These are phyloP conservation scores for Machaerirhynchus nigripectus DNA, from an alignment of 2,113 vertebrate species.

Conservation along the genomic window DNA sequence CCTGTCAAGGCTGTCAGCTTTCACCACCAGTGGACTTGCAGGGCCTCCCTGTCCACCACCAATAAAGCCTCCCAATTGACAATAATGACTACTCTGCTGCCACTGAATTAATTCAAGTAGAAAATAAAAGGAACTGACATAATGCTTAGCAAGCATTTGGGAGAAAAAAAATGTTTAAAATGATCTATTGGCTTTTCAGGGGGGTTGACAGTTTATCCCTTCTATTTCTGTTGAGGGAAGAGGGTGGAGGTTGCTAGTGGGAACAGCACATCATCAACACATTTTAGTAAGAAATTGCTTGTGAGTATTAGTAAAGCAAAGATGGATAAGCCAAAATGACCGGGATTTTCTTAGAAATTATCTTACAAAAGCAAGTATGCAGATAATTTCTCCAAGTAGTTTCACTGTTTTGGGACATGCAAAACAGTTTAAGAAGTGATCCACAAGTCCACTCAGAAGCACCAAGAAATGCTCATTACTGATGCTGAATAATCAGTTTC, in stretches of 20 bases:
- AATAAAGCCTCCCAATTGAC: background rate
- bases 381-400: background rate
- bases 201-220: conserved; percentile 4
- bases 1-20: background rate
- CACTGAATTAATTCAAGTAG: background rate
- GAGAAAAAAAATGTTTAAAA: conserved; percentile 5
- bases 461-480: background rate
- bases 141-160: background rate
- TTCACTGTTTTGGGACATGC: background rate
- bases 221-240: background rate
- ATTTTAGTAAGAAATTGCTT: background rate
- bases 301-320: background rate
- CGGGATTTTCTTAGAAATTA: background rate
- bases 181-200: background rate
- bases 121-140: conserved; percentile 21
- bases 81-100: conserved; percentile 10
- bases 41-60: background rate
- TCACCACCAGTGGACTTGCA: background rate
- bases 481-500: background rate
- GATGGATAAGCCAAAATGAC: background rate
- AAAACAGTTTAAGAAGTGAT: background rate
- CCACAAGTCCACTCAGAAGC: background rate
- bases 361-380: background rate
- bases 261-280: background rate
- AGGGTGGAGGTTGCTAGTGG: background rate